Evolutionary conservation across 2,113 vertebrate species (phyloP).

Genomic region (Coracopsis vasa): DNA sequence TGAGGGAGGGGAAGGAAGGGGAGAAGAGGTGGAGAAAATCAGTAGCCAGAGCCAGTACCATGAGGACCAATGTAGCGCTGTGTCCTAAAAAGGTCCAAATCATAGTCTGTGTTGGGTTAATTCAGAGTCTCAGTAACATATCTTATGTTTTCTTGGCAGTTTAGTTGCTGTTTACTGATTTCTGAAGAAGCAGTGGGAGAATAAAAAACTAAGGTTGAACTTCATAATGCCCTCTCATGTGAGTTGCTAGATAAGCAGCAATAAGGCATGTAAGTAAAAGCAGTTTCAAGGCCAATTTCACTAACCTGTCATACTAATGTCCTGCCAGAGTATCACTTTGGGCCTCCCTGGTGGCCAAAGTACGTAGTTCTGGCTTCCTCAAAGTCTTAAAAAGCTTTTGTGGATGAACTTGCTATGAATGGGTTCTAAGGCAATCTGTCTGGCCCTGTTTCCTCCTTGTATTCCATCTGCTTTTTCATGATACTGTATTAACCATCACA

Average conservation of each 20-base stretch:
- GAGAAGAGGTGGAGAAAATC: not conserved
- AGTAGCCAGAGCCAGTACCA: not conserved
- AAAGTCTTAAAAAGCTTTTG: not conserved
- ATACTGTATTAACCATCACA: not conserved
- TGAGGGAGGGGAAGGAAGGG: not conserved
- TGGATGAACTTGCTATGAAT: not conserved
- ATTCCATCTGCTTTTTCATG: not conserved
- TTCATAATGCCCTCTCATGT: not conserved
- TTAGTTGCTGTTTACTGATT: not conserved
- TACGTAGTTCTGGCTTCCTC: not conserved
- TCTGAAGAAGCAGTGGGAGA: not conserved
- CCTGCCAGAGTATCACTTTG: not conserved
- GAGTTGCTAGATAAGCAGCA: not conserved
- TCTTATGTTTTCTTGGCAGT: not conserved
- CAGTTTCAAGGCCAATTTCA: not conserved
- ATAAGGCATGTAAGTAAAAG: not conserved
- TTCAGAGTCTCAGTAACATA: not conserved
- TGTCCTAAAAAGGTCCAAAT: not conserved
- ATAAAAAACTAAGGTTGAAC: not conserved
- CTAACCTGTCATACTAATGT: not conserved
- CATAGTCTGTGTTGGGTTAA: not conserved
- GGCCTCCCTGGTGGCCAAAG: not conserved
- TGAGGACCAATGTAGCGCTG: not conserved
- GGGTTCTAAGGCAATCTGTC: not conserved
- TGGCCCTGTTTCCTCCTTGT: rapidly evolving